Conservation (phyloP, 1,140 invertebrate genomes). For the Drosophila sp. region DNA sequence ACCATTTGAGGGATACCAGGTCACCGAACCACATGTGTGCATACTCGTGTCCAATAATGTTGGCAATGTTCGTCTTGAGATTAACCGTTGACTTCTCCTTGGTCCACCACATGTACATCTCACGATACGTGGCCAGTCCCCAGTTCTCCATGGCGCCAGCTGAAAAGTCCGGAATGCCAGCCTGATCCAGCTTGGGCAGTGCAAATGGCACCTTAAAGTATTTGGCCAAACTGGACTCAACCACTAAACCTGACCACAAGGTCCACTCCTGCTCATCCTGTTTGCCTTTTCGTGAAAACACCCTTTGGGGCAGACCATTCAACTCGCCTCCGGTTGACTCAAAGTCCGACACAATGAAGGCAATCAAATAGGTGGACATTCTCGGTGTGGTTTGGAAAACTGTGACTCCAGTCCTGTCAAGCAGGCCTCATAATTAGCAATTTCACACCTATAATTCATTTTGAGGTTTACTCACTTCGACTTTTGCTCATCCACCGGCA, state of each 20-base stretch:
- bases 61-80: slow-evolving; percentile 85
- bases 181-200: slow-evolving; percentile 72
- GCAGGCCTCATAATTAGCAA: neutral
- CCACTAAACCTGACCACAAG: slow-evolving; percentile 56
- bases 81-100: slow-evolving; percentile 63
- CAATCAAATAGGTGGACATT: slow-evolving; percentile 90
- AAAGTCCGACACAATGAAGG: slow-evolving; percentile 90
- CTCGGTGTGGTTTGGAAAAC: slow-evolving; percentile 63
- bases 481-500: slow-evolving; percentile 85
- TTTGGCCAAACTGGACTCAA: slow-evolving; percentile 54
- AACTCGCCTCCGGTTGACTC: slow-evolving; percentile 49
- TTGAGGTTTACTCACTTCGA: slow-evolving; percentile 39
- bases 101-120: slow-evolving; percentile 75
- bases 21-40: slow-evolving; percentile 90
- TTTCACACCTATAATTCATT: neutral
- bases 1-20: slow-evolving; percentile 88
- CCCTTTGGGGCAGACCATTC: slow-evolving; percentile 78
- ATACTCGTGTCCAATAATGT: slow-evolving; percentile 87
- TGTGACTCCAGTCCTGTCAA: slow-evolving; percentile 53
- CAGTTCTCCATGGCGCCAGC: slow-evolving; percentile 82
- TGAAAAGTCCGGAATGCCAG: slow-evolving; percentile 73
- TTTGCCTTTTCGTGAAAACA: slow-evolving; percentile 67
- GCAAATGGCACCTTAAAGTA: slow-evolving; percentile 65
- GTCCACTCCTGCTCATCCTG: slow-evolving; percentile 64
- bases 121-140: slow-evolving; percentile 76